Conservation (phyloP, 35 echinoderm and acorn worm genomes). For the Chiridota heheva region DNA sequence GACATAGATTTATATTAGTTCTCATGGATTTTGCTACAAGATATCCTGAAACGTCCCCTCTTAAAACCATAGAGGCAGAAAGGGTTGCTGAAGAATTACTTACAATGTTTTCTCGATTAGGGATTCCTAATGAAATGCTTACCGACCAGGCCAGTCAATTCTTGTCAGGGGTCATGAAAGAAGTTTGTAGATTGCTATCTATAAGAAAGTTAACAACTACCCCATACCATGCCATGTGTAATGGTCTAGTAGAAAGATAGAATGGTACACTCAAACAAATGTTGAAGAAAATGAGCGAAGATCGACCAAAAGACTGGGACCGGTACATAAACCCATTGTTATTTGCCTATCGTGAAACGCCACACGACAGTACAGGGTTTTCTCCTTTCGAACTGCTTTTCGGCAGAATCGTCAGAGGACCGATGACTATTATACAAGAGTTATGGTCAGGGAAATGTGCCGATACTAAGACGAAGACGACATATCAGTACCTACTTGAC, state of each 20-base stretch:
- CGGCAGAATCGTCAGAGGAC: slow-evolving; percentile 53
- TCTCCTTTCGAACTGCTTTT: slow-evolving; percentile 73
- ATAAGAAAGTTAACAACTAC: slow-evolving; percentile 50
- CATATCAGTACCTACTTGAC: slow-evolving; percentile 69
- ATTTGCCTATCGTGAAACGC: slow-evolving; percentile 62
- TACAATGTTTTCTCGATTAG: slow-evolving; percentile 58
- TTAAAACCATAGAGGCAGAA: slow-evolving; percentile 47
- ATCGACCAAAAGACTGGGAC: slow-evolving; percentile 68
- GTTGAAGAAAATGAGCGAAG: slow-evolving; percentile 45
- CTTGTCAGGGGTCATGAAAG: slow-evolving; percentile 57
- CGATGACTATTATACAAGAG: slow-evolving; percentile 62
- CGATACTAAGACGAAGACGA: slow-evolving; percentile 23
- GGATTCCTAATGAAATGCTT: slow-evolving; percentile 71
- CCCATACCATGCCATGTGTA: slow-evolving; percentile 64
- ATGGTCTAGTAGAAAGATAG: slow-evolving; percentile 73
- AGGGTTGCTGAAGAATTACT: slow-evolving; percentile 69
- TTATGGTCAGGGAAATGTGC: slow-evolving; percentile 44
- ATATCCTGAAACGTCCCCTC: slow-evolving; percentile 66
- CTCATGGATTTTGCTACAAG: slow-evolving; percentile 63
- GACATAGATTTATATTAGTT: slow-evolving; percentile 13
- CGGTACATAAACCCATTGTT: slow-evolving; percentile 57
- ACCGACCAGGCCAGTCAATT: slow-evolving; percentile 68
- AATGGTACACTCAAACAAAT: slow-evolving; percentile 70
- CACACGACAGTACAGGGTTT: slow-evolving; percentile 40
- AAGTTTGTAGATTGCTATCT: slow-evolving; percentile 54